A percentile compares a stretch with the other conserved stretches of the same genome.
These are phyloP conservation scores for Chelonus insularis DNA, from an alignment of 1,140 invertebrate species.

Conservation along the genomic window DNA sequence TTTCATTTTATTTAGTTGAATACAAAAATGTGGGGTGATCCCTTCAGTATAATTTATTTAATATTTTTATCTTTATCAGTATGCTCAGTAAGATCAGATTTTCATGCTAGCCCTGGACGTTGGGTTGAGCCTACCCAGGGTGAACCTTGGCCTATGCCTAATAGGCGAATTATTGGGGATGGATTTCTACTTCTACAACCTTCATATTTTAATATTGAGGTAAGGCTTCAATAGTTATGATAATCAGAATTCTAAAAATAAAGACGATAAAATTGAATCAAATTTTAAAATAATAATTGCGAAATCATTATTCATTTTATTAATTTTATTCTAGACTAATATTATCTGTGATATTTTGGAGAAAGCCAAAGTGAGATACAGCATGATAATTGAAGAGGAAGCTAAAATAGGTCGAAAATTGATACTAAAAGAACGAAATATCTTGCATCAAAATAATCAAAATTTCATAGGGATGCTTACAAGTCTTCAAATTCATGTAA, in stretches of 20 bases:
- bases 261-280: neutral
- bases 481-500: conserved; percentile 60
- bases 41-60: too few species aligned
- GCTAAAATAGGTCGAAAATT: conserved; percentile 41
- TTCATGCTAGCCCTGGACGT: conserved; percentile 43
- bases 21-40: too few species aligned
- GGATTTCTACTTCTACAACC: conserved; percentile 36
- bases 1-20: neutral
- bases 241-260: neutral
- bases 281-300: neutral
- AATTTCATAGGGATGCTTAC: conserved; percentile 52
- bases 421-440: conserved; percentile 31
- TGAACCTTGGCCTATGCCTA: conserved; percentile 53
- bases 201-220: conserved; percentile 37
- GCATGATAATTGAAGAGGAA: conserved; percentile 52
- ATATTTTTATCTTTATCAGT: neutral
- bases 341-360: conserved; percentile 63
- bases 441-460: conserved; percentile 34
- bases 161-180: conserved; percentile 15
- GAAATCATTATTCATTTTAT: neutral
- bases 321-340: conserved; percentile 39
- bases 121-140: conserved; percentile 51
- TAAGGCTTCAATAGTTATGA: conserved; percentile 26
- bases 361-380: conserved; percentile 63
- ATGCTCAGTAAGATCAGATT: neutral